Base-by-base conservation (phyloP, 1,140 invertebrate genomes). In the Neodiprion lecontei region DNA sequence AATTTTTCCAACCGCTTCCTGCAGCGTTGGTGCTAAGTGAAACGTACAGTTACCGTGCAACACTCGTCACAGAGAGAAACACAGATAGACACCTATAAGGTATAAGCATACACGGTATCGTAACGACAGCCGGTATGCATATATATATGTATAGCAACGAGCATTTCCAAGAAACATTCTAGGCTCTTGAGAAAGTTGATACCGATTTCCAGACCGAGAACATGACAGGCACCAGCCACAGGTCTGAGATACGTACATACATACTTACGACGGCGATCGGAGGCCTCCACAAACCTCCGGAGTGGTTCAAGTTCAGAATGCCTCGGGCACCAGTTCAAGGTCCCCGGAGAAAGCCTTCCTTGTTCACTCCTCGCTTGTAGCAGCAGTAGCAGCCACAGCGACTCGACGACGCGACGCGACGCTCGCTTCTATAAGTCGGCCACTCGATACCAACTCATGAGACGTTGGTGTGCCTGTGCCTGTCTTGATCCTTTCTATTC, bases 281-380 rank as follows among this genome's bases (percentile, higher is more conserved):
- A 40, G 28, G 53, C n/a, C 53, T 61, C 53, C 11, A 61, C 11
- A 17, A 61, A 61, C 53, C 53, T 61, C 53, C 53, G 53, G 81
- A 86, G 83, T 86, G 83, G 84, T 87, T 87, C 86, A 87, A 87
- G 86, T 87, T 87, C 86, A 85, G 76, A 79, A 76, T 70, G 80
- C 81, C 79, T 83, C 71, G 73, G 83, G 80, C 75, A 70, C 77
- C 69, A 80, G 75, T 79, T 81, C 86, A 84, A 87, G 84, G 84
- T 79, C 81, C 79, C 14, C 70, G 73, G 79, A 80, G 81, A 82
- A 81, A 82, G 82, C 81, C 81, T 84, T 83, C 81, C 82, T 83
- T 79, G 76, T 82, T 79, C 70, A 69, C 67, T 70, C 74, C 79
- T 80, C 67, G 70, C 48, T 5, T 40, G 28, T 5, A 40, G 28